Conservation (phyloP, 1,140 invertebrate genomes). For the Coenobita brevimanus region DNA sequence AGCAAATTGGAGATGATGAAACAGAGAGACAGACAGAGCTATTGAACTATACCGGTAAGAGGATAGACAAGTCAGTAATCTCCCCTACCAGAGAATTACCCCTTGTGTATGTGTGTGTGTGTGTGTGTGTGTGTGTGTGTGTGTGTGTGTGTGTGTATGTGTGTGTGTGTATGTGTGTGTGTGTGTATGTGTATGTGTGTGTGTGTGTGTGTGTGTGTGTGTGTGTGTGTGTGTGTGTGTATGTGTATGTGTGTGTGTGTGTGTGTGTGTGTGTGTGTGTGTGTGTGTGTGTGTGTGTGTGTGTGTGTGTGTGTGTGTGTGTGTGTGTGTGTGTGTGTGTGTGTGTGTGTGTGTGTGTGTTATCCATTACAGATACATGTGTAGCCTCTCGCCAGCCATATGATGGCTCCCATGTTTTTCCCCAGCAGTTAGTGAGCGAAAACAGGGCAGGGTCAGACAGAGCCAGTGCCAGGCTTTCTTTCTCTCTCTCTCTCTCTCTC, state of each 20-base stretch:
- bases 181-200: background rate
- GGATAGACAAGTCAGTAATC: background rate
- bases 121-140: background rate
- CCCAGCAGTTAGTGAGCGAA: too few species aligned
- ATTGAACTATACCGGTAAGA: background rate
- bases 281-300: background rate
- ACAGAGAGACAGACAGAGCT: background rate
- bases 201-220: background rate
- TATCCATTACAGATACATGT: background rate
- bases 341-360: too few species aligned
- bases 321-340: too few species aligned
- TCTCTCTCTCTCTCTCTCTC: too few species aligned
- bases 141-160: background rate
- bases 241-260: constrained; percentile 11
- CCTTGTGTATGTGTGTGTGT: background rate
- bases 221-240: constrained; percentile 4
- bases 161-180: background rate
- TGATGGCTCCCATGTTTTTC: background rate
- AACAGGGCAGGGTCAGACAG: too few species aligned
- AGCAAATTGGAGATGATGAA: background rate
- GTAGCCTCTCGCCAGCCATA: background rate
- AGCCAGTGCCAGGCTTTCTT: too few species aligned
- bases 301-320: background rate
- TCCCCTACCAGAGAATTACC: background rate
- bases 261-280: constrained; percentile 5